These are phyloP conservation scores for Spodoptera picta DNA, from an alignment of 2,888 invertebrate species.

Conservation along the genomic window DNA sequence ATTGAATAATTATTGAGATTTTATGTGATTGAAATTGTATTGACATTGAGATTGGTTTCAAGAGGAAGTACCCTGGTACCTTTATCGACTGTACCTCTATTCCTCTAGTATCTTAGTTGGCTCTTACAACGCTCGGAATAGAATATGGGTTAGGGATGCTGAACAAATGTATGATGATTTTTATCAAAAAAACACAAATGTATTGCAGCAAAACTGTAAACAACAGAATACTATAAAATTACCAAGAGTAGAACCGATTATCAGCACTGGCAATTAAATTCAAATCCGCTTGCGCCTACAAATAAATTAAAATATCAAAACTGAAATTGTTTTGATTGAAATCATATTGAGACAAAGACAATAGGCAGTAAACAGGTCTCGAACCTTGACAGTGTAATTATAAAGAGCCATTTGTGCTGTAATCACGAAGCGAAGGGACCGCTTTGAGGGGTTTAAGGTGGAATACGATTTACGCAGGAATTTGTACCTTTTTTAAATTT, in stretches of 20 bases:
- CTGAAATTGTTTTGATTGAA: constrained; percentile 42
- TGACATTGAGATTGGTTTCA: too few species aligned
- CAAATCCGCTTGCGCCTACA: constrained; percentile 24
- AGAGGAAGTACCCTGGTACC: too few species aligned
- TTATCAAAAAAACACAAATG: neutral
- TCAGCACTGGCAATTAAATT: constrained; percentile 25
- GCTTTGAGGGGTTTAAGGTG: constrained; percentile 28
- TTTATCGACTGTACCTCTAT: too few species aligned
- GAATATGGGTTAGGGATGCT: too few species aligned
- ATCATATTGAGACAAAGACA: constrained; percentile 65
- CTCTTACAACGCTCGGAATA: too few species aligned
- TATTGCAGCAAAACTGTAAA: neutral
- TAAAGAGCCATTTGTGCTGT: constrained; percentile 62
- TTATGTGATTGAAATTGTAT: too few species aligned
- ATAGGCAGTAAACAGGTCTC: constrained; percentile 66
- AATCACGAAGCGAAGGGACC: constrained; percentile 67
- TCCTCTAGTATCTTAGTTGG: too few species aligned
- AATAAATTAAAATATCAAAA: constrained; percentile 58
- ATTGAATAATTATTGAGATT: too few species aligned
- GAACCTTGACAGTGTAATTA: constrained; percentile 76
- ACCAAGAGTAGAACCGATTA: neutral
- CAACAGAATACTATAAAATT: neutral
- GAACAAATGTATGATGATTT: too few species aligned
- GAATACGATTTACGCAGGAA: constrained; percentile 30
- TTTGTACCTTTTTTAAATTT: neutral